Evolutionary conservation across 2,113 vertebrate species (phyloP).

Genomic region (Nicator chloris): DNA sequence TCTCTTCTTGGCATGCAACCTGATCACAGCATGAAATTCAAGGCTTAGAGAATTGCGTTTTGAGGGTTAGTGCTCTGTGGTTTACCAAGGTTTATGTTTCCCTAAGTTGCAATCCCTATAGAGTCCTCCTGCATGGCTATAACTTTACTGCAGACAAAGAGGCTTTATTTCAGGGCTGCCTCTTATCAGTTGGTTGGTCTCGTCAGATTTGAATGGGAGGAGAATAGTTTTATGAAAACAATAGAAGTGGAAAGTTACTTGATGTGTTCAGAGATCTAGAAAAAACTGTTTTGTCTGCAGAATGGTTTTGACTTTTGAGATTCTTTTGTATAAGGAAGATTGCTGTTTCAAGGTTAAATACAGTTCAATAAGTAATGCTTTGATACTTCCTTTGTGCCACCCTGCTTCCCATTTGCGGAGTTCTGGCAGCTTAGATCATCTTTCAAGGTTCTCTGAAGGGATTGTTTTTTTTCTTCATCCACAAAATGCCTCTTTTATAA

Average conservation of each 20-base stretch:
- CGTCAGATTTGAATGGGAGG: not conserved
- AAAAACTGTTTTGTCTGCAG: not conserved
- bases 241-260: not conserved
- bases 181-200: not conserved
- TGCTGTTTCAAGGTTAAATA: not conserved
- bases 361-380: not conserved
- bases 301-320: not conserved
- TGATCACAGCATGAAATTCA: not conserved
- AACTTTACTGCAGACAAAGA: not conserved
- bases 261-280: not conserved
- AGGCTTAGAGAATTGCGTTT: not conserved
- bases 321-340: not conserved
- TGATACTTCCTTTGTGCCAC: not conserved
- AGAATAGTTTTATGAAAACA: not conserved
- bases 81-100: not conserved
- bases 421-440: not conserved
- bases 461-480: not conserved
- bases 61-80: not conserved
- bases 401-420: not conserved
- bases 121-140: not conserved
- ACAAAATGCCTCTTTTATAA: not conserved
- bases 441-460: not conserved
- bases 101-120: not conserved
- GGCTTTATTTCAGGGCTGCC: not conserved
- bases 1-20: not conserved